phyloP scores from a whole-genome alignment of 1,140 invertebrate genomes.

The Phenacoccus solenopsis region DNA sequence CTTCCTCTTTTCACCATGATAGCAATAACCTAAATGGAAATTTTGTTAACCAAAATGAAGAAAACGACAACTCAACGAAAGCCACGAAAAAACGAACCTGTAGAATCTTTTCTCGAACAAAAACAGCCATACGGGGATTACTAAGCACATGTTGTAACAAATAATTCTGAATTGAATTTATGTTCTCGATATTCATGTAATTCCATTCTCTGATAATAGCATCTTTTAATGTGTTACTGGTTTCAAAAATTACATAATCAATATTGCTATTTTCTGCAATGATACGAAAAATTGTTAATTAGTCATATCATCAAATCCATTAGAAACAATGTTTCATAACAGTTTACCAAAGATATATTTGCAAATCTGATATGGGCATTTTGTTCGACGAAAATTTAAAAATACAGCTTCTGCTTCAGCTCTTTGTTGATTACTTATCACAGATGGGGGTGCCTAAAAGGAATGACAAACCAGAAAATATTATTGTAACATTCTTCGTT shows the following conservation, averaged over 20 bases:
- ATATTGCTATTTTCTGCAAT: constrained; percentile 52
- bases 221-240: constrained; percentile 67
- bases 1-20: constrained; percentile 75
- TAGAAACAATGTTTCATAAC: too few relatives aligned
- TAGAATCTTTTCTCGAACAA: constrained; percentile 52
- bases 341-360: constrained; percentile 54
- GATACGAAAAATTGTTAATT: too few relatives aligned
- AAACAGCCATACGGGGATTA: constrained; percentile 44
- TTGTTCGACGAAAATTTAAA: constrained; percentile 64
- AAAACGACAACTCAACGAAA: constrained; percentile 4
- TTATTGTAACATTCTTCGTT: too few relatives aligned
- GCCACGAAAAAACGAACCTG: constrained; percentile 38
- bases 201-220: constrained; percentile 73
- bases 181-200: constrained; percentile 48
- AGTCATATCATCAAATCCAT: too few relatives aligned
- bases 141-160: constrained; percentile 61
- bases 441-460: constrained; percentile 64
- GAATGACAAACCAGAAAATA: too few relatives aligned
- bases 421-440: constrained; percentile 62
- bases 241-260: constrained; percentile 78
- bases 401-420: constrained; percentile 65
- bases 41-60: constrained; percentile 6
- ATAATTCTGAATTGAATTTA: constrained; percentile 59
- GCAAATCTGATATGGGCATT: constrained; percentile 68
- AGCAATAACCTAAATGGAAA: constrained; percentile 45